Evolutionary conservation across 2,113 vertebrate species (phyloP), one percentile per base, ranked within the genome.

Genomic region (Peromyscus californicus): DNA sequence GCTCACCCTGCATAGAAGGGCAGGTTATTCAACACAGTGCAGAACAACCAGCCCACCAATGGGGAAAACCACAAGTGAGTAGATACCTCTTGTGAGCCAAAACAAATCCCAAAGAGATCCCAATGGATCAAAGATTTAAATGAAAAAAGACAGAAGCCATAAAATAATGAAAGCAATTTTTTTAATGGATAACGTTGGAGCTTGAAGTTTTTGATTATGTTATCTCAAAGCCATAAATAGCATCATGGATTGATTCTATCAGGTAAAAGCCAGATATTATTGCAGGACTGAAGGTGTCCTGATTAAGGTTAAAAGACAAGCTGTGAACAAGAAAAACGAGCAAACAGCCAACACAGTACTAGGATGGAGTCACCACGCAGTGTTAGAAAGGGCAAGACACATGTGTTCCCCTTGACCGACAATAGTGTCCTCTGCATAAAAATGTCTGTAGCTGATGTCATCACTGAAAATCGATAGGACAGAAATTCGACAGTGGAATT

Each of bases 221-320:
- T 83, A 76, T 86, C 63, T 36, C 86, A 31, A 83, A 24, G 29
- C 84, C 79, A 78, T 93, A 72, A 90, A 63, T 45, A 82, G 39
- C 51, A n/a, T 54, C 69, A 97, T 4, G 24, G 87, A 93, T 93
- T 96, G 85, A 74, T 86, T 87, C 48, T 65, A 42, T 45, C 21
- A 33, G 42, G 36, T 48, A 83, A 93, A 70, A 94, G 74, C 59
- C 67, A 95, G 57, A 29, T 51, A 86, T 93, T 89, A 89, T 19
- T 85, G 42, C 72, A 63, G n/a, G 21, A n/a, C 72, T 61, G 72
- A 96, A 76, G 93, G 79, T 26, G 63, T 85, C 57, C 51, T 21
- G 15, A 76, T 89, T 86, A 72, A 85, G 93, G 83, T 48, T 70
- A 89, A 91, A 95, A 85, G 70, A 12, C 94, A 85, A 59, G 79